These are phyloP conservation scores for Erpetoichthys calabaricus DNA, from an alignment of 2,797 vertebrate genomes.

Conservation along the genomic window DNA sequence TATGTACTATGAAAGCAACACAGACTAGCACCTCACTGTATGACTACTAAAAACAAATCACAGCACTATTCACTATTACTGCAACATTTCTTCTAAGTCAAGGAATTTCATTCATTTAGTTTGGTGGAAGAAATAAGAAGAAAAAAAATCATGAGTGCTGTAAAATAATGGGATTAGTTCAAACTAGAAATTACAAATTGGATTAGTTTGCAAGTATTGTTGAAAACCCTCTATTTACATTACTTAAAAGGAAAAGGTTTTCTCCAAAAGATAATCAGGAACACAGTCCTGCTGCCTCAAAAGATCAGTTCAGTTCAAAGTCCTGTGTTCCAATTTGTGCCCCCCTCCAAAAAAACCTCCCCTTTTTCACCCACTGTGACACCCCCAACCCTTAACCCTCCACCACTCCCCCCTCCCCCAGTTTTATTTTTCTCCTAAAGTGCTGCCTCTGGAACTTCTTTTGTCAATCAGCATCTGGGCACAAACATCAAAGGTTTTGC, in stretches of 20 bases:
- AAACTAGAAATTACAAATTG: not conserved
- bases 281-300: conserved; percentile 48
- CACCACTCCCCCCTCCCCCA: conserved; percentile 33
- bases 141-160: too few relatives aligned
- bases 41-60: too few relatives aligned
- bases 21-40: too few relatives aligned
- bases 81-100: too few relatives aligned
- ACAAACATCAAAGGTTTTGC: conserved; percentile 76
- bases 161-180: too few relatives aligned
- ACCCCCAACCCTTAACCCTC: too few relatives aligned
- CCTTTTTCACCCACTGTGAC: conserved; percentile 1
- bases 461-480: conserved; percentile 74
- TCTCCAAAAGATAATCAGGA: conserved; percentile 53
- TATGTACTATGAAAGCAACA: too few relatives aligned
- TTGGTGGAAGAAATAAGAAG: too few relatives aligned
- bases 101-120: too few relatives aligned
- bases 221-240: not conserved
- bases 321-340: conserved; percentile 17
- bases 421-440: conserved; percentile 35
- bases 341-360: too few relatives aligned
- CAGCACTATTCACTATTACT: too few relatives aligned
- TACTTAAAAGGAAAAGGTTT: conserved; percentile 54
- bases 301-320: conserved; percentile 50
- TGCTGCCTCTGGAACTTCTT: conserved; percentile 52
- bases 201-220: not conserved